Evolutionary conservation across 2,113 vertebrate genomes (phyloP).

Genomic region (Esox niger): DNA sequence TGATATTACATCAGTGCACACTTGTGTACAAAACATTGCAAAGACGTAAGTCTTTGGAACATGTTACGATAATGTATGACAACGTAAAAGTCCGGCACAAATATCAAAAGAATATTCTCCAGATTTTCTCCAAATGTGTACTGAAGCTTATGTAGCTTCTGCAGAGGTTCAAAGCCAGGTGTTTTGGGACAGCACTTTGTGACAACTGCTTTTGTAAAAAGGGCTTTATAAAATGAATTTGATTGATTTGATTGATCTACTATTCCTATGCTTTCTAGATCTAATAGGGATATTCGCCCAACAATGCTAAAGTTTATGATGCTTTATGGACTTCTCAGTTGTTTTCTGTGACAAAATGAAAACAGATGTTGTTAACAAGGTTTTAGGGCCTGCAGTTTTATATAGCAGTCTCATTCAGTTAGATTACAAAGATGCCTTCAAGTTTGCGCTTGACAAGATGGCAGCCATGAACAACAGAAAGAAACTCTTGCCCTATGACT

Average conservation of each 20-base stretch:
- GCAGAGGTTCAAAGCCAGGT: too few species aligned
- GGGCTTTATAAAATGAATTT: too few species aligned
- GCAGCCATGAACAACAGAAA: neutral
- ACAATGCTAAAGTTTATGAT: constrained; percentile 1
- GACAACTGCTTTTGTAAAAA: too few species aligned
- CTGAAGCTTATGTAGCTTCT: too few species aligned
- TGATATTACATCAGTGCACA: too few species aligned
- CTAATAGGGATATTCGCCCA: neutral
- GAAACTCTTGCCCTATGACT: neutral
- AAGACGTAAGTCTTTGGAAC: too few species aligned
- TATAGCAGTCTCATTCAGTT: constrained; percentile 16
- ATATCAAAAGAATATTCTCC: too few species aligned
- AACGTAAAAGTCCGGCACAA: too few species aligned
- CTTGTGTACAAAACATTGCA: too few species aligned
- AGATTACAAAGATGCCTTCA: neutral
- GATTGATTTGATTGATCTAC: neutral
- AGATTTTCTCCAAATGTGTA: too few species aligned
- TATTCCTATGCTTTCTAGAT: neutral
- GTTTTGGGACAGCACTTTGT: too few species aligned
- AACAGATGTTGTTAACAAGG: constrained; percentile 5
- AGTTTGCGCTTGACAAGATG: neutral
- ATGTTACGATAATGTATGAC: too few species aligned
- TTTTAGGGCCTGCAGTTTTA: constrained; percentile 18
- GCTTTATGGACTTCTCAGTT: constrained; percentile 10
- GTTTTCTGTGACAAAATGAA: constrained; percentile 11